Evolutionary conservation across 1,140 invertebrate genomes (phyloP).

Genomic region (Andrena cerasifolii): DNA sequence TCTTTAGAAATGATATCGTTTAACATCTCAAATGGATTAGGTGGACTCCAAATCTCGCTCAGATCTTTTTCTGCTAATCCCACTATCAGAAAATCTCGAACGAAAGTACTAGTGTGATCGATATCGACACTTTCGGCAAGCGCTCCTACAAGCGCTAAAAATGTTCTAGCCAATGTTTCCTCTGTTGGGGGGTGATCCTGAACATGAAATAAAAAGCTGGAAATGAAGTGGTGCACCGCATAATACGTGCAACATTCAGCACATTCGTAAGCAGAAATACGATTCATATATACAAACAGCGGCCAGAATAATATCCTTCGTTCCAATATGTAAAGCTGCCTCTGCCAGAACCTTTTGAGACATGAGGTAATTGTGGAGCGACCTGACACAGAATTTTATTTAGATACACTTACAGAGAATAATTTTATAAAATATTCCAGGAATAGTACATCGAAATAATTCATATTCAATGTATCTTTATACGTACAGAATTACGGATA

Average conservation of each 20-base stretch:
- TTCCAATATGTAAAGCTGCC: conserved; percentile 89
- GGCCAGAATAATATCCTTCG: conserved; percentile 91
- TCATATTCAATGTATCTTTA: not conserved
- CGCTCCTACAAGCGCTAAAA: conserved; percentile 92
- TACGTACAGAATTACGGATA: conserved; percentile 85
- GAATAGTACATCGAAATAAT: not conserved
- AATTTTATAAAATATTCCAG: not conserved
- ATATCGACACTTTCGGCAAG: conserved; percentile 82
- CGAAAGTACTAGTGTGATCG: conserved; percentile 86
- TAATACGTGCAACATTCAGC: not conserved
- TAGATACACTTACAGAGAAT: not conserved
- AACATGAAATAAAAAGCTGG: conserved; percentile 53
- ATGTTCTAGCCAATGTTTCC: conserved; percentile 87
- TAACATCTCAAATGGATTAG: conserved; percentile 89
- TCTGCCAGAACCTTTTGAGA: conserved; percentile 86
- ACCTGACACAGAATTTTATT: conserved; percentile 72
- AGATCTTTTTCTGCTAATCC: conserved; percentile 92
- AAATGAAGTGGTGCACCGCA: conserved; percentile 18
- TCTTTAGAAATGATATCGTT: conserved; percentile 84
- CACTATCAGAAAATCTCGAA: conserved; percentile 93
- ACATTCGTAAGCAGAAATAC: conserved; percentile 10
- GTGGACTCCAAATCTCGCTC: conserved; percentile 90
- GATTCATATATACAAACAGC: conserved; percentile 83
- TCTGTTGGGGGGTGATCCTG: conserved; percentile 90
- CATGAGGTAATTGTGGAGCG: conserved; percentile 86